Evolutionary conservation across 2,113 vertebrate species (phyloP).

Genomic region (Gasterosteus nipponicus): DNA sequence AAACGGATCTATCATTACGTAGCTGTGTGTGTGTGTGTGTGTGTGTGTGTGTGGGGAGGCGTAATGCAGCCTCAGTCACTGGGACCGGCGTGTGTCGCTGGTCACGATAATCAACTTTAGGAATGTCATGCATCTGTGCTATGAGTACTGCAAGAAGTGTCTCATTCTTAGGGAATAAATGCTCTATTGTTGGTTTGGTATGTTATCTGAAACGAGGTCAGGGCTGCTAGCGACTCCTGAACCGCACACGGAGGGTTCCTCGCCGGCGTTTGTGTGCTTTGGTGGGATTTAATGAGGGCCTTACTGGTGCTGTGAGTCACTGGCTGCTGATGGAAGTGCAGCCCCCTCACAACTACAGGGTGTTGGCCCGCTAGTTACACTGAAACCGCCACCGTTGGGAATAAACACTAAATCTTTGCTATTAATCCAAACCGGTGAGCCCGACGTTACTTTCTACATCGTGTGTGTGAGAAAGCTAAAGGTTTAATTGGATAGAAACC

Average conservation of each 20-base stretch:
- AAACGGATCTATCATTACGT: not conserved
- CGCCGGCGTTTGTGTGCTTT: slow-evolving; percentile 62
- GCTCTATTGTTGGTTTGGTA: slow-evolving; percentile 44
- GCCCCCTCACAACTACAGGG: slow-evolving; percentile 65
- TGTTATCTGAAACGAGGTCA: slow-evolving; percentile 25
- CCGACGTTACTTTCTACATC: slow-evolving; percentile 11
- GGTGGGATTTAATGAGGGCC: slow-evolving; percentile 68
- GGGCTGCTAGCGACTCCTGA: slow-evolving; percentile 19
- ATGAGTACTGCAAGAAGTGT: slow-evolving; percentile 47
- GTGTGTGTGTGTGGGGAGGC: not conserved
- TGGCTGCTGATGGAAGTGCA: slow-evolving; percentile 56
- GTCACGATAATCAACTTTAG: slow-evolving; percentile 28
- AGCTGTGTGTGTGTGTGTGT: slow-evolving; percentile 1
- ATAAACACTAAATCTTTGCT: slow-evolving; percentile 21
- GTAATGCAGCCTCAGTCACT: slow-evolving; percentile 1
- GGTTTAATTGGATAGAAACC: slow-evolving; percentile 3
- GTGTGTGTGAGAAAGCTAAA: slow-evolving; percentile 13
- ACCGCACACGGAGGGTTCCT: slow-evolving; percentile 43
- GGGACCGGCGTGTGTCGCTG: slow-evolving; percentile 7
- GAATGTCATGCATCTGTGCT: slow-evolving; percentile 52
- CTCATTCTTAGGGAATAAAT: slow-evolving; percentile 51
- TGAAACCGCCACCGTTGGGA: slow-evolving; percentile 35
- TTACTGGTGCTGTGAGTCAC: slow-evolving; percentile 59
- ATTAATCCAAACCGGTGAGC: slow-evolving; percentile 13
- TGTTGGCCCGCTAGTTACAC: slow-evolving; percentile 53